phyloP scores from a whole-genome alignment of 2,888 invertebrate species.

The Hesperia comma region DNA sequence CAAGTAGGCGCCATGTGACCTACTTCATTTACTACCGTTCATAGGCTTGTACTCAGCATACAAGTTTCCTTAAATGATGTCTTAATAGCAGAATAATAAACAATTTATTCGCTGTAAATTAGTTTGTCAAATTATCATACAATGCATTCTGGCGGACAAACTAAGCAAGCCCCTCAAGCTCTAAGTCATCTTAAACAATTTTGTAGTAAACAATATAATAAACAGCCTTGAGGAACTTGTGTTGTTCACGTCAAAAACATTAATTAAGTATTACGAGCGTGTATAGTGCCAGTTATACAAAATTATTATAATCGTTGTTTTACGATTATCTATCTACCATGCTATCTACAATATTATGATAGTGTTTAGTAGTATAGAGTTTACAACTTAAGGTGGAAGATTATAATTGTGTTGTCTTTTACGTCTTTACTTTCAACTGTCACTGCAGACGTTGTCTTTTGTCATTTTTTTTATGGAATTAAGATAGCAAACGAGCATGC shows the following conservation, averaged over 20 bases:
- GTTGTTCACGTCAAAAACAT: constrained; percentile 3
- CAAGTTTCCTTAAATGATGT: too few species aligned
- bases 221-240: constrained; percentile 19
- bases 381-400: neutral
- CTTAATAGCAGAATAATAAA: too few species aligned
- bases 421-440: too few species aligned
- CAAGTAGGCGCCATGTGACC: too few species aligned
- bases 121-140: too few species aligned
- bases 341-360: neutral
- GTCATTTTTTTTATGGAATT: too few species aligned
- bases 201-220: constrained; percentile 11
- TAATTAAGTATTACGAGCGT: constrained; percentile 20
- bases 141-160: neutral
- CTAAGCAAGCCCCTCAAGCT: neutral
- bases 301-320: neutral
- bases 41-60: too few species aligned
- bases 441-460: too few species aligned
- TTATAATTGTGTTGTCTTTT: neutral
- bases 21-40: too few species aligned
- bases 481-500: too few species aligned
- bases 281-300: constrained; percentile 17
- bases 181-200: constrained; percentile 11
- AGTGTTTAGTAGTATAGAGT: neutral
- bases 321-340: too few species aligned
- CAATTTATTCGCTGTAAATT: too few species aligned